Conservation (phyloP, 2,888 invertebrate species). For the Lasioglossum figueresi region DNA sequence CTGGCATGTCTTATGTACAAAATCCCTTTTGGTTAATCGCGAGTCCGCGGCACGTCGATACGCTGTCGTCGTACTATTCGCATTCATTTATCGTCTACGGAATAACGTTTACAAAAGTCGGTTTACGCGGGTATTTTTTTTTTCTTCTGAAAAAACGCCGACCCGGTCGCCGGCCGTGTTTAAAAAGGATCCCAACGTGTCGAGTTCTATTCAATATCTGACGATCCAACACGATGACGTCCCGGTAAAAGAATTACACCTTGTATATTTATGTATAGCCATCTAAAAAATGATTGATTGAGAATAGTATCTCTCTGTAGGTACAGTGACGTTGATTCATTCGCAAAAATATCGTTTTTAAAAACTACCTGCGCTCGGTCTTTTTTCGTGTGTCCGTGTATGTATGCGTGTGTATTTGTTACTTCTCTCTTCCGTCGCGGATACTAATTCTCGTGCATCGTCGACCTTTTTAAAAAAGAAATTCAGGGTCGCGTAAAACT, state of each 20-base stretch:
- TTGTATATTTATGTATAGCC: constrained; percentile 56
- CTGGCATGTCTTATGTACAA: constrained; percentile 51
- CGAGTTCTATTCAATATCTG: constrained; percentile 37
- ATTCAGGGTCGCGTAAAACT: constrained; percentile 22
- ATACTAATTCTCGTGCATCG: constrained; percentile 9
- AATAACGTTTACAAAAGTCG: constrained; percentile 61
- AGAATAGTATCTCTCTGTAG: constrained; percentile 47
- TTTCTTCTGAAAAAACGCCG: constrained; percentile 28
- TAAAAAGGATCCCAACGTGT: constrained; percentile 60
- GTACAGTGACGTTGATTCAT: constrained; percentile 54
- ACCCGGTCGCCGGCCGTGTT: constrained; percentile 33
- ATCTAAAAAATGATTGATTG: constrained; percentile 65
- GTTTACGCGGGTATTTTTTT: constrained; percentile 53
- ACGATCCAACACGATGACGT: constrained; percentile 51
- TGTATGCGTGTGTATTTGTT: background rate
- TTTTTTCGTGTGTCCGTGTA: background rate
- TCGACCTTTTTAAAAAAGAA: constrained; percentile 3
- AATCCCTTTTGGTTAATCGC: constrained; percentile 21
- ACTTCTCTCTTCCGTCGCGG: background rate
- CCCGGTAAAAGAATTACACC: constrained; percentile 57
- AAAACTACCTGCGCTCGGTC: constrained; percentile 54
- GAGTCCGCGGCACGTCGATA: constrained; percentile 27
- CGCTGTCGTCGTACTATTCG: constrained; percentile 21
- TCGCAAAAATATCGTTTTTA: constrained; percentile 69
- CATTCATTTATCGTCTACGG: constrained; percentile 38